Conservation (phyloP, 2,888 invertebrate genomes). For the Pimpla rufipes region DNA sequence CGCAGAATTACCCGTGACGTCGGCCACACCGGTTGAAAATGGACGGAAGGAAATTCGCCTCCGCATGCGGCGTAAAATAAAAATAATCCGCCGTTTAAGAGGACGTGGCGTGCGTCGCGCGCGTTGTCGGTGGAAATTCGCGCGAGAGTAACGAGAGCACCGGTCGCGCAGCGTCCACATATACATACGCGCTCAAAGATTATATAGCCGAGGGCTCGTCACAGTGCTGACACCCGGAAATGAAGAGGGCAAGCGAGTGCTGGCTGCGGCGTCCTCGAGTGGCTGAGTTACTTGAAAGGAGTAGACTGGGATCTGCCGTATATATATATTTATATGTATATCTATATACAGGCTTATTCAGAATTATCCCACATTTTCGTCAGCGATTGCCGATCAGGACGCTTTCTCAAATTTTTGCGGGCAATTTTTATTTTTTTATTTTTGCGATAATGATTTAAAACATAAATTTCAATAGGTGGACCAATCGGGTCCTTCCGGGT, state of each 20-base stretch:
- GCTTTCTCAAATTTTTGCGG: no score
- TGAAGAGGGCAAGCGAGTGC: conserved; percentile 67
- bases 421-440: no score
- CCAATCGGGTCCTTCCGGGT: no score
- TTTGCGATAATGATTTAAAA: no score
- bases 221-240: conserved; percentile 68
- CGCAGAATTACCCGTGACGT: not conserved
- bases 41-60: not conserved
- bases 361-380: no score
- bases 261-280: conserved; percentile 56
- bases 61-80: conserved; percentile 1
- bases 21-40: not conserved
- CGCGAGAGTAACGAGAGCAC: conserved; percentile 39
- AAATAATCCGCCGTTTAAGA: conserved; percentile 3
- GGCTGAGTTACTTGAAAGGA: conserved; percentile 54
- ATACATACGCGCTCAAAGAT: conserved; percentile 51
- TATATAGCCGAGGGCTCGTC: conserved; percentile 66
- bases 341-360: no score
- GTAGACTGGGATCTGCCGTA: not conserved
- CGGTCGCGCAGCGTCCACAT: conserved; percentile 10
- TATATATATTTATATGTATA: not conserved
- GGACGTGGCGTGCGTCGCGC: not conserved
- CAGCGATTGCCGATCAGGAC: no score
- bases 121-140: conserved; percentile 11
- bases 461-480: no score